Evolutionary conservation across 2,797 vertebrate genomes (phyloP).

Genomic region (Rhyacichthys aspro): DNA sequence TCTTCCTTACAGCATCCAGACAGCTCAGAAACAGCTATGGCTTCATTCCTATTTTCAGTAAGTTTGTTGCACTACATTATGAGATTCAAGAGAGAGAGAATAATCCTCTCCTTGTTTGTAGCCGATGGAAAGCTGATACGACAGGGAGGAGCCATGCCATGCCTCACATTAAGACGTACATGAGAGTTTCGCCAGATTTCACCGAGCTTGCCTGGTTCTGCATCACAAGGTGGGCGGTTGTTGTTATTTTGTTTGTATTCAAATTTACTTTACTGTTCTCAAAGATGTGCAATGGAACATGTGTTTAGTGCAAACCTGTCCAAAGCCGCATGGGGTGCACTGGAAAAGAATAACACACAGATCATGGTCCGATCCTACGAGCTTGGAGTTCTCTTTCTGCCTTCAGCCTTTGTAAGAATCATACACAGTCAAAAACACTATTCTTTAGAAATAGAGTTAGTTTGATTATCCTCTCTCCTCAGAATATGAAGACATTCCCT

Average conservation of each 20-base stretch:
- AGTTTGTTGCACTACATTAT: conserved; percentile 62
- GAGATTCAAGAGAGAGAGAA: too few relatives aligned
- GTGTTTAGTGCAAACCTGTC: conserved; percentile 91
- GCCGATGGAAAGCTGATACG: conserved; percentile 89
- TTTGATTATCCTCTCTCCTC: conserved; percentile 19
- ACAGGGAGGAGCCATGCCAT: conserved; percentile 92
- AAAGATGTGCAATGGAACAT: background rate
- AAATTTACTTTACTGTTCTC: background rate
- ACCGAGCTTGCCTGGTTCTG: conserved; percentile 92
- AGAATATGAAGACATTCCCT: conserved; percentile 80
- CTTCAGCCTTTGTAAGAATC: conserved; percentile 91
- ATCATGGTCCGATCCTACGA: conserved; percentile 98
- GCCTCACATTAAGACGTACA: conserved; percentile 97
- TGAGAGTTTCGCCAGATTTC: conserved; percentile 91
- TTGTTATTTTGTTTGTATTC: background rate
- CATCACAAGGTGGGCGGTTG: conserved; percentile 87
- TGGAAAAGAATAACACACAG: conserved; percentile 93
- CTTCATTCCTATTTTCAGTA: conserved; percentile 95
- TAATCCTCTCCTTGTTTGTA: conserved; percentile 12
- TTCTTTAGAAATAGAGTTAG: too few relatives aligned
- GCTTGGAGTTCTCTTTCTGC: conserved; percentile 93
- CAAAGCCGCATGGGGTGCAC: conserved; percentile 94
- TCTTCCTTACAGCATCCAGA: conserved; percentile 94
- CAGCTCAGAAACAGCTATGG: conserved; percentile 95
- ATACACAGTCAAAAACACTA: background rate